These are phyloP conservation scores for Leptocoma aspasia DNA, from an alignment of 2,113 vertebrate species.

Conservation along the genomic window DNA sequence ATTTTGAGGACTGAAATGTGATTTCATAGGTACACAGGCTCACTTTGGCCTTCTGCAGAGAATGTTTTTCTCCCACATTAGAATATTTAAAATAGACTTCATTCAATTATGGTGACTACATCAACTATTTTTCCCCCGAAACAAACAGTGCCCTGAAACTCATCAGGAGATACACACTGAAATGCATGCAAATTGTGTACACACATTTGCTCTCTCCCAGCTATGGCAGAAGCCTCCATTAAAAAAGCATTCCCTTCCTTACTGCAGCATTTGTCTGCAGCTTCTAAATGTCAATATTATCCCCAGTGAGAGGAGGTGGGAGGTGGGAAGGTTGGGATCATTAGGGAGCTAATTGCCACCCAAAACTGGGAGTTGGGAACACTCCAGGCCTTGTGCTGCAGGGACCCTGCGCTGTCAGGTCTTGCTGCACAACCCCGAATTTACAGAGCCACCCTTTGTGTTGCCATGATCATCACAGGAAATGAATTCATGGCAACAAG, in stretches of 20 bases:
- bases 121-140: neutral
- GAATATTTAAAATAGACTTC: neutral
- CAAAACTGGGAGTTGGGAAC: constrained; percentile 14
- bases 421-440: neutral
- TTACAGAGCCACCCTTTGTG: neutral
- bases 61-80: neutral
- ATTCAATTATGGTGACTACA: neutral
- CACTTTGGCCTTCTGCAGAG: neutral
- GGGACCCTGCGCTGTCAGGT: neutral
- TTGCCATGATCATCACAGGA: neutral
- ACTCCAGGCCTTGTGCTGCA: neutral
- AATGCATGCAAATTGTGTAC: constrained; percentile 43
- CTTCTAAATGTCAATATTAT: constrained; percentile 72
- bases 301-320: constrained; percentile 49
- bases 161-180: neutral
- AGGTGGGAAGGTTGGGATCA: constrained; percentile 60
- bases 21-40: neutral
- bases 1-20: neutral
- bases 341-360: constrained; percentile 54
- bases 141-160: constrained; percentile 5
- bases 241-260: constrained; percentile 55
- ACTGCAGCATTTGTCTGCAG: constrained; percentile 29
- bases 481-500: neutral
- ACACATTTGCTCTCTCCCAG: neutral
- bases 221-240: constrained; percentile 33